Evolutionary conservation across 2,888 invertebrate species (phyloP).

Genomic region (Cerastis rubricosa): DNA sequence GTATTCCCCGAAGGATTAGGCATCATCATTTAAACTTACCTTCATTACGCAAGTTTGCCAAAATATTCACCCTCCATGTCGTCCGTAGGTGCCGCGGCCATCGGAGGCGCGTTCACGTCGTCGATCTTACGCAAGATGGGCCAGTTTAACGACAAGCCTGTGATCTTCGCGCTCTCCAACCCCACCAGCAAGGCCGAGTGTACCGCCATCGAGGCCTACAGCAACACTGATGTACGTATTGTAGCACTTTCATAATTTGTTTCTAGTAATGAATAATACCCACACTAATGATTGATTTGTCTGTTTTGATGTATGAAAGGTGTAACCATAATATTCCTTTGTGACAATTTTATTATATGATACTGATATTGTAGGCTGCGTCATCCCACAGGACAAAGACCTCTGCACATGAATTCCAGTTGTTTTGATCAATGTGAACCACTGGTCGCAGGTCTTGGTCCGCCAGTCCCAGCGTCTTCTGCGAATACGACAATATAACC

Average conservation of each 20-base stretch:
- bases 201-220: slow-evolving; percentile 99
- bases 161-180: slow-evolving; percentile 99
- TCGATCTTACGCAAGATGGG: slow-evolving; percentile 97
- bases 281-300: no score
- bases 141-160: slow-evolving; percentile 94
- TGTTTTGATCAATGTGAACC: no score
- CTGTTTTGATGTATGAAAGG: no score
- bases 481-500: no score
- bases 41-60: neutral
- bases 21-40: neutral
- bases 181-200: slow-evolving; percentile 99
- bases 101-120: slow-evolving; percentile 97
- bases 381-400: no score
- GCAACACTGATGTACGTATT: slow-evolving; percentile 93
- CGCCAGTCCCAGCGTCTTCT: no score
- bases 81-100: slow-evolving; percentile 95
- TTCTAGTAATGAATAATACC: no score
- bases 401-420: no score
- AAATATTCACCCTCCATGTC: neutral
- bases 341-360: no score
- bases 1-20: neutral
- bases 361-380: no score
- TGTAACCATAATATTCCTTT: no score
- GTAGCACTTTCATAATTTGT: neutral
- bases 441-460: no score